Conservation (phyloP, 1,140 invertebrate species). For the Bursaphelenchus mucronatus region DNA sequence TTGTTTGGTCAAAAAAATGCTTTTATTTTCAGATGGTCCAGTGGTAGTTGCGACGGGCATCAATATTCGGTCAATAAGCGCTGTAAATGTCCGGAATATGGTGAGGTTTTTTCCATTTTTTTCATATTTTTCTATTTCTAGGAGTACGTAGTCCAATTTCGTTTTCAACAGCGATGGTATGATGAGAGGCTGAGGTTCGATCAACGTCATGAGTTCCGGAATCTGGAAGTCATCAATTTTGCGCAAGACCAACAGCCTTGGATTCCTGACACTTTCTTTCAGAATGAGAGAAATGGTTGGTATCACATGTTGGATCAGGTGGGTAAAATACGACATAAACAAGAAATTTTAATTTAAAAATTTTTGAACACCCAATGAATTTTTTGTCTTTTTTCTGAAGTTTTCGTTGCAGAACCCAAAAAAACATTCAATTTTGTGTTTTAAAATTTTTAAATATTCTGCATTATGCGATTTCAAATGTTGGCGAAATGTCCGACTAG, state of each 20-base stretch:
- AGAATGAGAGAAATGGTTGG: constrained; percentile 87
- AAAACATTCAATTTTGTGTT: no score
- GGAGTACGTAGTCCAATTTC: constrained; percentile 60
- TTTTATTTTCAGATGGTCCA: constrained; percentile 50
- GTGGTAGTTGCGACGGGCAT: constrained; percentile 52
- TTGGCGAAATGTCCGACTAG: no score
- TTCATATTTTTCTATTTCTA: constrained; percentile 26
- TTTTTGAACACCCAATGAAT: no score
- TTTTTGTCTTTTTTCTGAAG: no score
- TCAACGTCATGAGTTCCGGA: constrained; percentile 62
- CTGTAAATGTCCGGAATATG: constrained; percentile 58
- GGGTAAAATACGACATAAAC: constrained; percentile 1
- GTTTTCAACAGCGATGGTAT: constrained; percentile 59
- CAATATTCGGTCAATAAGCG: constrained; percentile 54
- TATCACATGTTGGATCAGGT: constrained; percentile 78
- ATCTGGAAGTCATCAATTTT: constrained; percentile 71
- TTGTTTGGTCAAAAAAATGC: constrained; percentile 15
- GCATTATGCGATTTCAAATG: no score
- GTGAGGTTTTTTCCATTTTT: constrained; percentile 35
- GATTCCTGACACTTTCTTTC: constrained; percentile 93
- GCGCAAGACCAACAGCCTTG: constrained; percentile 81
- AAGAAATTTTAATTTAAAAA: no score
- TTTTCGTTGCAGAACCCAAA: no score
- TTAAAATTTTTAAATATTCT: no score
- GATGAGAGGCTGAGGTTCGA: constrained; percentile 54